Conservation (phyloP, 2,797 vertebrate genomes). For the Enteromius unitaeniatus region DNA sequence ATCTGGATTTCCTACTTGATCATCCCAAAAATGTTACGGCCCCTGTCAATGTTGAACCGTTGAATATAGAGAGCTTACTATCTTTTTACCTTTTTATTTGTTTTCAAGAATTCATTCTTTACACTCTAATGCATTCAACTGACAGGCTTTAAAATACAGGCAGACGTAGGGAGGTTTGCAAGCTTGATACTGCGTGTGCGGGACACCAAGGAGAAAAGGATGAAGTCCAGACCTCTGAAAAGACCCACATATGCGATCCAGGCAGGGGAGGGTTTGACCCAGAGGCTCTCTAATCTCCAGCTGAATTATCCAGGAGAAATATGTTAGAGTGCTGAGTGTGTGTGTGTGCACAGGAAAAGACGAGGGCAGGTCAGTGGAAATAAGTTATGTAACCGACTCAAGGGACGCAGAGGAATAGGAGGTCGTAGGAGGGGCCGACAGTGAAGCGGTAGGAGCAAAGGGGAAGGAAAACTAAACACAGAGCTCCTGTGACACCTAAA, state of each 20-base stretch:
- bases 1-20: constrained; percentile 57
- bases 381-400: constrained; percentile 62
- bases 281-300: constrained; percentile 59
- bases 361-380: constrained; percentile 52
- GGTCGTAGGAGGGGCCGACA: constrained; percentile 48
- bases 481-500: constrained; percentile 48
- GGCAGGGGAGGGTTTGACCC: constrained; percentile 56
- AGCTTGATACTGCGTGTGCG: constrained; percentile 46
- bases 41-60: constrained; percentile 32
- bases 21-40: constrained; percentile 50
- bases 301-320: constrained; percentile 58
- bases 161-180: constrained; percentile 49
- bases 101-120: constrained; percentile 47
- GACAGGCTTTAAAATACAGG: constrained; percentile 58
- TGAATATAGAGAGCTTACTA: constrained; percentile 52
- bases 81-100: constrained; percentile 37
- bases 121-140: constrained; percentile 56
- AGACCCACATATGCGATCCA: constrained; percentile 56
- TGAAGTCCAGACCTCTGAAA: constrained; percentile 62
- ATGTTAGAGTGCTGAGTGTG: constrained; percentile 48
- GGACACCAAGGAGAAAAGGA: constrained; percentile 51
- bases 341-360: constrained; percentile 42
- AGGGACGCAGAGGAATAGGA: constrained; percentile 49
- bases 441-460: constrained; percentile 22
- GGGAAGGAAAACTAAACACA: constrained; percentile 49